phyloP scores from a whole-genome alignment of 2,888 invertebrate genomes.

The Glaucopsyche alexis region DNA sequence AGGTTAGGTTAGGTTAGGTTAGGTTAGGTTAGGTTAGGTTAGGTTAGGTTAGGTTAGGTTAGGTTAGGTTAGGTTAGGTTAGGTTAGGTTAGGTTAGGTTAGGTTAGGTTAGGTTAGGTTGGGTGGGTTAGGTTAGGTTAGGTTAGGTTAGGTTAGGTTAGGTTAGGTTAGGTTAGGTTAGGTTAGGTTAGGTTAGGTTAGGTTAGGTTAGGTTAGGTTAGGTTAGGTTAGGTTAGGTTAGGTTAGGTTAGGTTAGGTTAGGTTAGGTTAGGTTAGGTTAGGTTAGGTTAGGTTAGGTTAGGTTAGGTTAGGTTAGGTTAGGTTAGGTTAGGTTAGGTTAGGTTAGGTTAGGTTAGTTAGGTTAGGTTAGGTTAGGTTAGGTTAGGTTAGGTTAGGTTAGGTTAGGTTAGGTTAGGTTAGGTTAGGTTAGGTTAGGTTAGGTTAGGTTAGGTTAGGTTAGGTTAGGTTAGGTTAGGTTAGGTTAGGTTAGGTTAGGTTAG shows the following conservation, averaged over 20 bases:
- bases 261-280: conserved; percentile 31
- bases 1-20: too few relatives aligned
- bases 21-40: too few relatives aligned
- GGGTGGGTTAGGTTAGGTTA: conserved; percentile 37
- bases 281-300: conserved; percentile 24
- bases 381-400: conserved; percentile 22
- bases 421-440: conserved; percentile 35
- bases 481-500: conserved; percentile 35
- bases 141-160: conserved; percentile 37
- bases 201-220: conserved; percentile 37
- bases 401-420: conserved; percentile 35
- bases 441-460: conserved; percentile 35
- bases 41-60: too few relatives aligned
- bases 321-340: conserved; percentile 18
- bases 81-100: too few relatives aligned
- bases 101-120: conserved; percentile 27
- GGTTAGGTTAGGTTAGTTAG: conserved; percentile 6
- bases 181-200: conserved; percentile 38
- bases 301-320: conserved; percentile 10
- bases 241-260: conserved; percentile 34
- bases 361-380: conserved; percentile 13
- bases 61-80: too few relatives aligned
- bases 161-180: conserved; percentile 32
- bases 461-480: conserved; percentile 35
- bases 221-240: conserved; percentile 32